Evolutionary conservation across 2,113 vertebrate species (phyloP).

Genomic region (Acinonyx jubatus): DNA sequence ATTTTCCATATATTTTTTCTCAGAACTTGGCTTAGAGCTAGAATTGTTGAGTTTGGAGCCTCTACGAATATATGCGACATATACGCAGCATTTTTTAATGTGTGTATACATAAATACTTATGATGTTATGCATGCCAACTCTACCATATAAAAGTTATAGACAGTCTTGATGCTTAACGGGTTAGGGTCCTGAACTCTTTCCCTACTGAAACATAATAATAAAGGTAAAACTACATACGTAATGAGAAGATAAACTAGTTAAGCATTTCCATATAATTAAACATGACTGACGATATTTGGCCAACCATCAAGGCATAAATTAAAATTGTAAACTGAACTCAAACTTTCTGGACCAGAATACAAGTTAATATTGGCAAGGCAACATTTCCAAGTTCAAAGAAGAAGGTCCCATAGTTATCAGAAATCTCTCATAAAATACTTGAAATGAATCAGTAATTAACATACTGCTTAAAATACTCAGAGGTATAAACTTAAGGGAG

Average conservation of each 20-base stretch:
- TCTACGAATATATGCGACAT: neutral
- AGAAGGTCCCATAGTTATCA: constrained; percentile 28
- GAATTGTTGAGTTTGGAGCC: neutral
- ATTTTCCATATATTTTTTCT: neutral
- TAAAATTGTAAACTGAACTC: constrained; percentile 30
- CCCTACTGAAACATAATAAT: neutral
- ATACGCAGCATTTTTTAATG: neutral
- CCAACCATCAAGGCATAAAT: constrained; percentile 28
- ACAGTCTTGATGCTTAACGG: neutral
- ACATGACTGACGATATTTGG: constrained; percentile 24
- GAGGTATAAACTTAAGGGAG: constrained; percentile 39
- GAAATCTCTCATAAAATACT: constrained; percentile 57
- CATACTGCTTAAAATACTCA: constrained; percentile 42
- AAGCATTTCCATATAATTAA: constrained; percentile 50
- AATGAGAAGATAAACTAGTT: neutral
- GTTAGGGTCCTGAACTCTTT: neutral
- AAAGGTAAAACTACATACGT: neutral
- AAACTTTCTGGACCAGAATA: neutral
- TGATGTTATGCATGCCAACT: neutral
- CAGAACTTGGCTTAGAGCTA: neutral
- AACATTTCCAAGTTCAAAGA: constrained; percentile 53
- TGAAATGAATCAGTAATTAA: constrained; percentile 57
- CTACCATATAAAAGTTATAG: neutral
- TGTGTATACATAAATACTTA: neutral
- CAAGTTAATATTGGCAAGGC: constrained; percentile 13